phyloP scores from a whole-genome alignment of 2,888 invertebrate genomes.

The Camponotus fellah region DNA sequence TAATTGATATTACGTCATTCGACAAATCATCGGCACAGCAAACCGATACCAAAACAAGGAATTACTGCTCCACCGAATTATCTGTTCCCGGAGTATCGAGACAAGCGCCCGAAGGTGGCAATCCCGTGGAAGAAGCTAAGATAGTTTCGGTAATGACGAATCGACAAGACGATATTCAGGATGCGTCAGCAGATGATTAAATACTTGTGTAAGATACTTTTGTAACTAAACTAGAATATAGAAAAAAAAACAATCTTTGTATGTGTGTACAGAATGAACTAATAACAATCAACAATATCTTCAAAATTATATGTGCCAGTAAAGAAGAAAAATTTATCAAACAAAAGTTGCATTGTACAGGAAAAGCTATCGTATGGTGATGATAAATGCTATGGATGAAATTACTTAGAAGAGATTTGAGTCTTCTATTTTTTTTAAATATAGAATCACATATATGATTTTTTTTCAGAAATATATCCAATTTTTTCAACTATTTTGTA shows the following conservation, averaged over 20 bases:
- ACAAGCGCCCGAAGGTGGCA: constrained; percentile 84
- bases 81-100: constrained; percentile 80
- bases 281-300: not conserved
- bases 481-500: not conserved
- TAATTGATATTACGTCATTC: constrained; percentile 65
- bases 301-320: not conserved
- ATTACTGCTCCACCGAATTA: constrained; percentile 74
- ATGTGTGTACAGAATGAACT: not conserved
- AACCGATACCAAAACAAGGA: constrained; percentile 68
- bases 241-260: not conserved
- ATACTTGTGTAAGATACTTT: constrained; percentile 26
- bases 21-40: constrained; percentile 69
- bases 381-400: not conserved
- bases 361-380: not conserved
- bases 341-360: not conserved
- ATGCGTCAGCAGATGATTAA: constrained; percentile 71
- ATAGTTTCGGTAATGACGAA: constrained; percentile 60
- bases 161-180: constrained; percentile 60
- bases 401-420: not conserved
- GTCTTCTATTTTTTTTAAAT: not conserved
- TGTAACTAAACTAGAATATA: constrained; percentile 20
- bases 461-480: not conserved
- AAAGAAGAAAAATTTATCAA: not conserved
- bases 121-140: constrained; percentile 80
- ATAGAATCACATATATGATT: not conserved